Evolutionary conservation across 2,888 invertebrate genomes (phyloP).

Genomic region (Leistus spinibarbis): DNA sequence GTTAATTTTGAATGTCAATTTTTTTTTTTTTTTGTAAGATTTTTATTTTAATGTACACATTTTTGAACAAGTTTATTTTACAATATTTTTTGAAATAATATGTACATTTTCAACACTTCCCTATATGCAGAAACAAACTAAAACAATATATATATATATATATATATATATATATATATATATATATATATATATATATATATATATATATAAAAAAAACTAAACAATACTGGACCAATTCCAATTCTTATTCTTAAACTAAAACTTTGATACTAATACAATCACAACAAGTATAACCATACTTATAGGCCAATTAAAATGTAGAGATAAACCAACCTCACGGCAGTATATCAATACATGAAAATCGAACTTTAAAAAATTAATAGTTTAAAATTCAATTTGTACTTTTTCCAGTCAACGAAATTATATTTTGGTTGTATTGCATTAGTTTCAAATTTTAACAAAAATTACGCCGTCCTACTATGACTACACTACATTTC

Average conservation of each 20-base stretch:
- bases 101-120: constrained; percentile 31
- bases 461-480: not conserved
- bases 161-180: no score
- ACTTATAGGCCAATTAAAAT: not conserved
- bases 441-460: not conserved
- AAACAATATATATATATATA: no score
- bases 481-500: no score
- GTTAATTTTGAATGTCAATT: constrained; percentile 6
- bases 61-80: constrained; percentile 20
- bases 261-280: not conserved
- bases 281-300: not conserved
- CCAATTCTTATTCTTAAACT: not conserved
- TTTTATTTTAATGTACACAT: constrained; percentile 14
- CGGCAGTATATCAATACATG: not conserved
- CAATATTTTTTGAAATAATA: constrained; percentile 25
- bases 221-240: constrained; percentile 33
- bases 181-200: no score
- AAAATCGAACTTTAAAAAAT: not conserved
- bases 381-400: not conserved
- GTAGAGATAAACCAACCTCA: not conserved
- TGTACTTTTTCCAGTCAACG: not conserved
- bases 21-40: constrained; percentile 11
- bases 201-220: constrained; percentile 20
- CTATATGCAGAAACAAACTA: constrained; percentile 21
- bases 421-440: not conserved